A percentile compares a stretch with the other conserved stretches of the same genome.
phyloP scores from a whole-genome alignment of 2,888 invertebrate genomes.

The Corythucha ciliata region DNA sequence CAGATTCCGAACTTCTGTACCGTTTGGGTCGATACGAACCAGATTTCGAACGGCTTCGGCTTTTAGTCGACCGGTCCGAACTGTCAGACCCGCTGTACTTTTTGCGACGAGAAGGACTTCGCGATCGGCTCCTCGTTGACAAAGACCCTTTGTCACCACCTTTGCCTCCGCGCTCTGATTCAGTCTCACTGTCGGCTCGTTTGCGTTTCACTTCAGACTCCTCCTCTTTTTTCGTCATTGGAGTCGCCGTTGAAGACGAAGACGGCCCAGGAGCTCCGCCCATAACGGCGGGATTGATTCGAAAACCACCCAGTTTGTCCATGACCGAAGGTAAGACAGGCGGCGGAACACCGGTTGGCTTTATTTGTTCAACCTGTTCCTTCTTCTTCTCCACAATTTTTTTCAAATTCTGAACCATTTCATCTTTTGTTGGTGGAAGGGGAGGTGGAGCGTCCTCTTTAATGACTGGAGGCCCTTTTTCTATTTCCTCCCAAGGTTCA shows the following conservation, averaged over 20 bases:
- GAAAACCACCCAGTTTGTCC: conserved; percentile 32
- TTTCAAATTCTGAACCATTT: conserved; percentile 30
- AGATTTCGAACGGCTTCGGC: conserved; percentile 47
- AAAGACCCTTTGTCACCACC: conserved; percentile 20
- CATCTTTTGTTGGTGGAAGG: conserved; percentile 27
- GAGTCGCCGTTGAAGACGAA: conserved; percentile 3
- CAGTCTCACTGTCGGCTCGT: conserved; percentile 24
- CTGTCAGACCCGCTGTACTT: conserved; percentile 32
- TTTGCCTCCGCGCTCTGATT: conserved; percentile 18
- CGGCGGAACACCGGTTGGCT: conserved; percentile 11
- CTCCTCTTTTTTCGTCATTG: conserved; percentile 16
- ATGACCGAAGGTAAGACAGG: conserved; percentile 28
- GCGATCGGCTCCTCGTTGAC: conserved; percentile 32
- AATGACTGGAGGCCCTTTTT: conserved; percentile 40
- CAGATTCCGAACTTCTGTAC: conserved; percentile 39
- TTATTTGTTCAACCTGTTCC: conserved; percentile 18
- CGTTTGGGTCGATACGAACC: conserved; percentile 51
- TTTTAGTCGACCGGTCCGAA: conserved; percentile 28
- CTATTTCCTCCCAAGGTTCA: conserved; percentile 40
- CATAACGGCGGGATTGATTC: conserved; percentile 32
- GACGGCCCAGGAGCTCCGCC: too few relatives aligned
- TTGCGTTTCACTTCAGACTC: conserved; percentile 24
- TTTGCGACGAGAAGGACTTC: conserved; percentile 28
- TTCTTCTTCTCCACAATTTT: conserved; percentile 34
- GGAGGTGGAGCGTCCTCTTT: conserved; percentile 30